Evolutionary conservation across 2,797 vertebrate genomes (phyloP).

Genomic region (Sebastiscus albofasciatus): DNA sequence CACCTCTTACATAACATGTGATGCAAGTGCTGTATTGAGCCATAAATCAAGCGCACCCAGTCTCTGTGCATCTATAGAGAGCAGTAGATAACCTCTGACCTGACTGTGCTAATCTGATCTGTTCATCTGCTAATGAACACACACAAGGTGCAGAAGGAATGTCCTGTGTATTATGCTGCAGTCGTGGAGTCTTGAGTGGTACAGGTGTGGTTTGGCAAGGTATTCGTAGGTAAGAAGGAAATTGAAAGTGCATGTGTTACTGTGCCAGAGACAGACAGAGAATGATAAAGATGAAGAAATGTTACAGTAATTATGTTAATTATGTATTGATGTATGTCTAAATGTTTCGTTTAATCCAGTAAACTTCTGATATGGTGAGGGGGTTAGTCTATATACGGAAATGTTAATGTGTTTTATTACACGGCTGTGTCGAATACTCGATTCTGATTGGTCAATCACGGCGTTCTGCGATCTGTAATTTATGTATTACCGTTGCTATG

Average conservation of each 20-base stretch:
- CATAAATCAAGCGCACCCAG: conserved; percentile 21
- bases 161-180: not conserved
- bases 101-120: conserved; percentile 23
- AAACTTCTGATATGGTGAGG: not conserved
- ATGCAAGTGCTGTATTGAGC: not conserved
- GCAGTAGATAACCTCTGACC: conserved; percentile 37
- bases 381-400: too few species aligned
- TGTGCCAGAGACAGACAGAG: not conserved
- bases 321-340: fast-evolving
- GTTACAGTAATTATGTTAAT: not conserved
- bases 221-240: not conserved
- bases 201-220: not conserved
- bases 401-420: too few species aligned
- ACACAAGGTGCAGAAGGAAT: conserved; percentile 1
- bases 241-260: not conserved
- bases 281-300: not conserved
- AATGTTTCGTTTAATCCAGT: not conserved
- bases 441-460: too few species aligned
- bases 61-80: not conserved
- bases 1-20: conserved; percentile 10
- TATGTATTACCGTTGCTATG: too few species aligned
- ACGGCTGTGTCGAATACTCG: too few species aligned
- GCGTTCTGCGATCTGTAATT: too few species aligned
- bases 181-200: not conserved
- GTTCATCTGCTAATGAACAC: conserved; percentile 26